phyloP scores from a whole-genome alignment of 2,888 invertebrate species.

The Ormyrus labotus region DNA sequence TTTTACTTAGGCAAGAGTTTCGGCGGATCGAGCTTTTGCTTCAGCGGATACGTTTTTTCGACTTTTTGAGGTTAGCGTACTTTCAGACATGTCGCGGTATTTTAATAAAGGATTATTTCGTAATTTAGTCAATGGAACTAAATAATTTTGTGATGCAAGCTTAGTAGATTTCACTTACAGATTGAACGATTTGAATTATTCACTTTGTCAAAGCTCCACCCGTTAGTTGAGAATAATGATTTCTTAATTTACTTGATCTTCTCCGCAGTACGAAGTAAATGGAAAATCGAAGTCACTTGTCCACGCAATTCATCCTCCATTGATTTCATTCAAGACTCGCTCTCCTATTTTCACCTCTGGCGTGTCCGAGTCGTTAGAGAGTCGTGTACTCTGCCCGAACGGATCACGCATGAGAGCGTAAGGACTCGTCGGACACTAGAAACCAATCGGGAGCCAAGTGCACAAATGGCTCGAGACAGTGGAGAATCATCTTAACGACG shows the following conservation, averaged over 20 bases:
- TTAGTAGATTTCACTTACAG: no score
- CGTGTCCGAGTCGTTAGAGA: slow-evolving; percentile 60
- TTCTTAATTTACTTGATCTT: background rate
- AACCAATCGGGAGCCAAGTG: slow-evolving; percentile 3
- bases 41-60: no score
- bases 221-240: background rate
- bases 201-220: no score
- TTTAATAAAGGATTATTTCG: no score
- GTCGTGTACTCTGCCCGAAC: slow-evolving; percentile 15
- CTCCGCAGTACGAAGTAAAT: background rate
- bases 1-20: slow-evolving; percentile 1
- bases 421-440: background rate
- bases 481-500: slow-evolving; percentile 70
- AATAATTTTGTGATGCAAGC: no score
- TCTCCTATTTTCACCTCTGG: slow-evolving; percentile 53
- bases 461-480: background rate
- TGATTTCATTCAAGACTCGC: background rate
- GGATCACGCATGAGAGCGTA: slow-evolving; percentile 23
- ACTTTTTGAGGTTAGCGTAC: no score
- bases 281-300: background rate
- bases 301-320: slow-evolving; percentile 14
- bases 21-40: no score
- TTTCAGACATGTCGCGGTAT: no score
- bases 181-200: no score
- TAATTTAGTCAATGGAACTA: no score